These are phyloP conservation scores for Tethea ocularis DNA, from an alignment of 2,888 invertebrate genomes.

Conservation along the genomic window DNA sequence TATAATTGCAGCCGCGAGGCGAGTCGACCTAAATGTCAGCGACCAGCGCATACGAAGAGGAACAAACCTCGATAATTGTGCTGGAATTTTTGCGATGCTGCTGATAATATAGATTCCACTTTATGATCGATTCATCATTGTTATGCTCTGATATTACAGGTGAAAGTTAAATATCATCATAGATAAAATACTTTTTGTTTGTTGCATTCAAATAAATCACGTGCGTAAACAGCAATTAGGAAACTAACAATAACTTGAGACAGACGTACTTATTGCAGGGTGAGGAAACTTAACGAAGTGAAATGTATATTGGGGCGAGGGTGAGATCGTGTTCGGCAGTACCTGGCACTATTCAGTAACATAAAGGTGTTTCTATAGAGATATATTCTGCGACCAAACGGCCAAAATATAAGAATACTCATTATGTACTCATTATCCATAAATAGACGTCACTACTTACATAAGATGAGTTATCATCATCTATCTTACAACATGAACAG, in stretches of 20 bases:
- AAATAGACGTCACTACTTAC: background rate
- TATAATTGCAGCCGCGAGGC: constrained; percentile 53
- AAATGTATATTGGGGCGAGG: constrained; percentile 60
- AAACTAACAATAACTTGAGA: constrained; percentile 27
- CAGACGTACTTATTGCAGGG: constrained; percentile 46
- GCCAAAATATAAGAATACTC: background rate
- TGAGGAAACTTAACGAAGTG: constrained; percentile 36
- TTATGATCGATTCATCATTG: constrained; percentile 36
- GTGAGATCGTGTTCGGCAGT: constrained; percentile 56
- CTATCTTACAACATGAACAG: background rate
- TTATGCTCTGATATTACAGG: constrained; percentile 18
- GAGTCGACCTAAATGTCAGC: constrained; percentile 56
- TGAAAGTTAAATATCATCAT: constrained; percentile 10
- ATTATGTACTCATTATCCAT: background rate
- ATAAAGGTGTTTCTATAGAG: constrained; percentile 39
- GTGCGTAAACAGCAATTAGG: constrained; percentile 41
- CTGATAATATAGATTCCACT: constrained; percentile 28
- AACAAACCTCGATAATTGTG: constrained; percentile 43
- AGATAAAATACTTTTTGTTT: background rate
- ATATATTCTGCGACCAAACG: constrained; percentile 17
- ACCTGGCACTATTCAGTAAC: constrained; percentile 57
- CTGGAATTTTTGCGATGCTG: constrained; percentile 44
- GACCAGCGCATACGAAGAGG: constrained; percentile 40
- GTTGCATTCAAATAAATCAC: constrained; percentile 15
- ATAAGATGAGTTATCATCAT: background rate